Evolutionary conservation across 2,888 invertebrate genomes (phyloP).

Genomic region (Mimachlamys varia): DNA sequence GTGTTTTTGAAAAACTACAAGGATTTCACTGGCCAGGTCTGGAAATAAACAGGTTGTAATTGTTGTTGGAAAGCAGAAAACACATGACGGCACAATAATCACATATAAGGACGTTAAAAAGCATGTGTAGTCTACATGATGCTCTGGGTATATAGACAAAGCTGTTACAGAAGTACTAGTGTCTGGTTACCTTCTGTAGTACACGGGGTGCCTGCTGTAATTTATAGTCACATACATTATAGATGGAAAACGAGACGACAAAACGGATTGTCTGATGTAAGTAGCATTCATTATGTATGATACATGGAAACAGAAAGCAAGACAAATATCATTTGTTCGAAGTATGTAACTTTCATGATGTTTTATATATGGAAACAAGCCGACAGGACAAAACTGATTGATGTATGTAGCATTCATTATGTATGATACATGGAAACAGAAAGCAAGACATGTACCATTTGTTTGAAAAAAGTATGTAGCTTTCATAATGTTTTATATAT

Average conservation of each 20-base stretch:
- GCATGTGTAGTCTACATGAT: not conserved
- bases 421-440: not conserved
- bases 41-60: not conserved
- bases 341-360: too few species aligned
- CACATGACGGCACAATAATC: not conserved
- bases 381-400: not conserved
- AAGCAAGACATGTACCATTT: not conserved
- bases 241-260: not conserved
- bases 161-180: not conserved
- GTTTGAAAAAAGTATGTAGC: too few species aligned
- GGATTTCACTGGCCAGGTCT: not conserved
- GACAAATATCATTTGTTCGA: not conserved
- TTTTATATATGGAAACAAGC: not conserved
- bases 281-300: not conserved
- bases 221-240: not conserved
- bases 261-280: not conserved
- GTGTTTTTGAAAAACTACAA: too few species aligned
- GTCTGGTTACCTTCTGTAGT: conserved; percentile 30
- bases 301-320: too few species aligned
- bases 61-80: not conserved
- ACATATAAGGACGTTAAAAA: not conserved
- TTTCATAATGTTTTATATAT: too few species aligned
- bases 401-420: conserved; percentile 1
- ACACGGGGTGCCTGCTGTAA: conserved; percentile 5
- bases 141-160: not conserved